Conservation (phyloP, 2,888 invertebrate species). For the Polydrusus tereticollis region DNA sequence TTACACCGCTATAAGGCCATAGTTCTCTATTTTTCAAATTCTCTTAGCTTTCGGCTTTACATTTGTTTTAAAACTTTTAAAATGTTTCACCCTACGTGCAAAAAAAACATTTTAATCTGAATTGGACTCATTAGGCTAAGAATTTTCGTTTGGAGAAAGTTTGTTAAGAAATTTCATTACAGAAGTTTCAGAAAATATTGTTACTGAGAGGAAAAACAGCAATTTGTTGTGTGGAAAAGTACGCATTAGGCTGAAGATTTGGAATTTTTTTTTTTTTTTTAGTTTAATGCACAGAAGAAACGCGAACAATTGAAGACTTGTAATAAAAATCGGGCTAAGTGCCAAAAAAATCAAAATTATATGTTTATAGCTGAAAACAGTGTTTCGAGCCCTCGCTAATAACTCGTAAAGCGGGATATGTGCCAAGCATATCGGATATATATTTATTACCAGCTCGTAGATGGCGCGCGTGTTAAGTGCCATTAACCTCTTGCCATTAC, state of each 20-base stretch:
- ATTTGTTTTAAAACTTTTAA: neutral
- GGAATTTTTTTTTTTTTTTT: no score
- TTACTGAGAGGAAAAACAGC: neutral
- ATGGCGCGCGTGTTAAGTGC: no score
- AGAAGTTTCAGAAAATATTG: slow-evolving; percentile 4
- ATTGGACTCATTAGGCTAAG: neutral
- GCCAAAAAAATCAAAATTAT: no score
- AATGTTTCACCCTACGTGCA: neutral
- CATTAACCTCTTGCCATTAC: no score
- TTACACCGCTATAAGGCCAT: no score
- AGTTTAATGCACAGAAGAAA: neutral
- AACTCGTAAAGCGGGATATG: no score
- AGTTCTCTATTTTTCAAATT: neutral
- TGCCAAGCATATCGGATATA: no score
- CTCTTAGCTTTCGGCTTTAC: neutral
- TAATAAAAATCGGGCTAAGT: no score
- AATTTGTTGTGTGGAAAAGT: neutral
- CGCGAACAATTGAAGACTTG: no score
- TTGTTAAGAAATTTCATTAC: neutral
- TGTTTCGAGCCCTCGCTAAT: no score
- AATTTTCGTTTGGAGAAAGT: neutral
- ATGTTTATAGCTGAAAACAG: no score
- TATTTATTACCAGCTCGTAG: no score
- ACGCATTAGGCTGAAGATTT: neutral
- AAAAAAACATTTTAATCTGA: neutral